Conservation (phyloP, 1,140 invertebrate species). For the Chelonus insularis region DNA sequence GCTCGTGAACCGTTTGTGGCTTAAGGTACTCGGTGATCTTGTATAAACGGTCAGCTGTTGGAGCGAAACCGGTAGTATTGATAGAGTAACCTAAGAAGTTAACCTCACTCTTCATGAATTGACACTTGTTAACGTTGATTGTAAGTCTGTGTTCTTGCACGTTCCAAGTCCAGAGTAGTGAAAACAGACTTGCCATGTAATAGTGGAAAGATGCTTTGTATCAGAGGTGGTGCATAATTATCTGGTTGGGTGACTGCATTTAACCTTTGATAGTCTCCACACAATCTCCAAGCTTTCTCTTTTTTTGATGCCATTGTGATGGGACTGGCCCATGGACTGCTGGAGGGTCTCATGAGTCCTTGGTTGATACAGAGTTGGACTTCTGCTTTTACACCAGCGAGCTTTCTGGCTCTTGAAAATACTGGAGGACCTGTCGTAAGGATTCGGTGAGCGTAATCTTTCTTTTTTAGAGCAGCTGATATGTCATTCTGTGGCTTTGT, state of each 20-base stretch:
- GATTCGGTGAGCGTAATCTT: not conserved
- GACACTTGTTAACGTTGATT: not conserved
- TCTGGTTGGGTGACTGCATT: slow-evolving; percentile 42
- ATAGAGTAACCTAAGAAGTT: not conserved
- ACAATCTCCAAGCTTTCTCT: not conserved
- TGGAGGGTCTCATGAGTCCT: not conserved
- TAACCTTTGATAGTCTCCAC: no score
- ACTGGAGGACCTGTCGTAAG: not conserved
- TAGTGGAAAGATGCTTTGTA: slow-evolving; percentile 43
- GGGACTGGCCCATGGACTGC: not conserved
- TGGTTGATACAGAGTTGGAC: not conserved
- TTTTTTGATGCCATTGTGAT: not conserved
- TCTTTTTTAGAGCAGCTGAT: not conserved
- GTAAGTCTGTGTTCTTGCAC: not conserved
- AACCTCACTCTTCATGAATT: not conserved
- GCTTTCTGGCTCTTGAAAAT: no score
- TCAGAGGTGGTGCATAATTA: slow-evolving; percentile 36
- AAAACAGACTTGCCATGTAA: slow-evolving; percentile 44
- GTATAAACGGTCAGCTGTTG: not conserved
- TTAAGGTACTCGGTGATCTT: not conserved
- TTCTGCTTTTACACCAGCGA: no score
- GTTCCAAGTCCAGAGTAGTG: slow-evolving; percentile 43
- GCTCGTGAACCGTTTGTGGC: not conserved
- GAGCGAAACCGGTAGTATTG: not conserved
- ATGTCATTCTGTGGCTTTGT: not conserved